A percentile compares a stretch with the other conserved stretches of the same genome.
Conservation (phyloP, 2,888 invertebrate genomes). For the Cheilosia vulpina region DNA sequence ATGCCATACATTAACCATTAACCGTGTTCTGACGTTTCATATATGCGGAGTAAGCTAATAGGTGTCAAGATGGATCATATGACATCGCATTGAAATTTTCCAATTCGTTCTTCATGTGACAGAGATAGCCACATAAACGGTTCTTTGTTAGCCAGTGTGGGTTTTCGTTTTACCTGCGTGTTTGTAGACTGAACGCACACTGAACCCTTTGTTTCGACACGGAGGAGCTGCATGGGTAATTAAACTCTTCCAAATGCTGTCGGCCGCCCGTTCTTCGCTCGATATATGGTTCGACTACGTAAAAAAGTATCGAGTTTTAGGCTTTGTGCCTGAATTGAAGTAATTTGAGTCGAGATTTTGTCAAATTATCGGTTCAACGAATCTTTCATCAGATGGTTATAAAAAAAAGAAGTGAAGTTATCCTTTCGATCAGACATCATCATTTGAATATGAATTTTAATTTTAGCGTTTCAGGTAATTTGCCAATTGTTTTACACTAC, state of each 20-base stretch:
- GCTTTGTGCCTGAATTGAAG: constrained; percentile 67
- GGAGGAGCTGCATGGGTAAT: constrained; percentile 59
- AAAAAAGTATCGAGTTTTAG: constrained; percentile 66
- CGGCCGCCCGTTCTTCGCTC: constrained; percentile 28
- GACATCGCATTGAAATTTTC: constrained; percentile 67
- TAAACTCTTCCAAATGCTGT: constrained; percentile 66
- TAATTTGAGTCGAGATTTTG: constrained; percentile 59
- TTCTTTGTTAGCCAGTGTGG: constrained; percentile 59
- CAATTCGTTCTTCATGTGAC: constrained; percentile 55
- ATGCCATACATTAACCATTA: constrained; percentile 51
- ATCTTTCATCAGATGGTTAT: constrained; percentile 70
- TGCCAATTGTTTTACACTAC: too few species aligned
- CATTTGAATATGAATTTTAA: too few species aligned
- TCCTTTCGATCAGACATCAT: constrained; percentile 8
- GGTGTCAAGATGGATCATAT: constrained; percentile 73
- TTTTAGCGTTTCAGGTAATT: too few species aligned
- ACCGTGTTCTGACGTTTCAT: background rate
- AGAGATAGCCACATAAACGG: constrained; percentile 44
- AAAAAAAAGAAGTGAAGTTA: constrained; percentile 32
- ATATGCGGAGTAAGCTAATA: constrained; percentile 66
- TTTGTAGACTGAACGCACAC: background rate
- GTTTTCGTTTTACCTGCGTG: constrained; percentile 1
- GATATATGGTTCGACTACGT: constrained; percentile 19
- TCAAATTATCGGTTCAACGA: constrained; percentile 74
- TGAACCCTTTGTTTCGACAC: constrained; percentile 17